A percentile compares a stretch with the other conserved stretches of the same genome.
Evolutionary conservation across 2,797 vertebrate genomes (phyloP).

Genomic region (Lutjanus campechanus): DNA sequence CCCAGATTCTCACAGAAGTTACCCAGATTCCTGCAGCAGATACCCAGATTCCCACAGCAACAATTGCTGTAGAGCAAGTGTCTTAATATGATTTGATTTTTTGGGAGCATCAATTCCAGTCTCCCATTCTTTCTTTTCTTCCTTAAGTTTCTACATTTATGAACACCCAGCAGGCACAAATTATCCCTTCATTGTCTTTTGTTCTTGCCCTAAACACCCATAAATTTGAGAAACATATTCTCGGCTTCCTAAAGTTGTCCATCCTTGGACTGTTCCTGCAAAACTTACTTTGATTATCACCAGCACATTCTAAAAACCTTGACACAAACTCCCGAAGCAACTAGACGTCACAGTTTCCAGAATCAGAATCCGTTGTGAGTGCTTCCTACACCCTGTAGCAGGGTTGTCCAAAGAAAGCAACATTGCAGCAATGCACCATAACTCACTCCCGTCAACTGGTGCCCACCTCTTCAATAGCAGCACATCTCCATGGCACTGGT

Average conservation of each 20-base stretch:
- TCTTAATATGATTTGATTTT: conserved; percentile 72
- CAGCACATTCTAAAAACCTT: conserved; percentile 12
- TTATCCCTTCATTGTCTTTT: conserved; percentile 29
- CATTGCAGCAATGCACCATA: conserved; percentile 36
- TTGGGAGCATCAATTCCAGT: conserved; percentile 29
- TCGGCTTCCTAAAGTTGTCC: not conserved
- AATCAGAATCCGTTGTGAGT: conserved; percentile 17
- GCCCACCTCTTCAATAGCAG: conserved; percentile 51
- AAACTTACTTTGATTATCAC: conserved; percentile 23
- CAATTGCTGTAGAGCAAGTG: conserved; percentile 37
- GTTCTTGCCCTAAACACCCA: conserved; percentile 13
- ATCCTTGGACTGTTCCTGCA: conserved; percentile 13
- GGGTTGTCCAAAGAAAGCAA: conserved; percentile 40
- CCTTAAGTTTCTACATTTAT: conserved; percentile 26
- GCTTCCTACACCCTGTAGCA: conserved; percentile 26
- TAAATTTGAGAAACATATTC: not conserved
- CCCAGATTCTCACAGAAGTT: too few relatives aligned
- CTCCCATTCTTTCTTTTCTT: conserved; percentile 33
- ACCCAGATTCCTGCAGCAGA: conserved; percentile 48
- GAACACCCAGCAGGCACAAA: conserved; percentile 21
- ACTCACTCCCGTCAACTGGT: conserved; percentile 50
- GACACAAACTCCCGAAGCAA: conserved; percentile 15
- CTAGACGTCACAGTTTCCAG: not conserved
- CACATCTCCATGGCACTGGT: conserved; percentile 69
- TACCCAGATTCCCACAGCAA: not conserved